These are phyloP conservation scores for Dicyrtomina minuta DNA, from an alignment of 2,888 invertebrate species.

Conservation along the genomic window DNA sequence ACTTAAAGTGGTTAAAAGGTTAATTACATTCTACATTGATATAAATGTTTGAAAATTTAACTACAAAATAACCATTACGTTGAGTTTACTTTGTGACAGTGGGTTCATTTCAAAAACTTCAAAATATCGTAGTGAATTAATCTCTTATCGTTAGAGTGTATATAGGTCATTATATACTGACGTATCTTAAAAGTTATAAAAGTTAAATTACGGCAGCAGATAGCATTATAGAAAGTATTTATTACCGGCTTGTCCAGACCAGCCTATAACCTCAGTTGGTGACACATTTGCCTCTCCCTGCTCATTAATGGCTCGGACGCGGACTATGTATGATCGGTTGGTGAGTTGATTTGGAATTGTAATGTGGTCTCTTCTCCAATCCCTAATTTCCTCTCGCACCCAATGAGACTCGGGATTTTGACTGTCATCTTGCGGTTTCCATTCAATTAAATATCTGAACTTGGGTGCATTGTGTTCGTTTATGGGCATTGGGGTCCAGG, in stretches of 20 bases:
- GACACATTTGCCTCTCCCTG: conserved; percentile 80
- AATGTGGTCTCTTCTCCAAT: conserved; percentile 76
- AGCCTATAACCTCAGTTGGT: conserved; percentile 78
- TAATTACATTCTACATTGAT: too few species aligned
- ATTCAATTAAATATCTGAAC: conserved; percentile 88
- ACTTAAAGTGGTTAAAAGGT: too few species aligned
- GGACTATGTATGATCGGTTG: conserved; percentile 84
- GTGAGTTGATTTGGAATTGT: conserved; percentile 79
- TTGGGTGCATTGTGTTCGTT: conserved; percentile 94
- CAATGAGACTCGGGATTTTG: conserved; percentile 71
- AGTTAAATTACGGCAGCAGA: too few species aligned
- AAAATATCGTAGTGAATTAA: too few species aligned
- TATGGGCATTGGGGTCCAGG: too few species aligned
- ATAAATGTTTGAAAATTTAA: too few species aligned
- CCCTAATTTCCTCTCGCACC: conserved; percentile 70
- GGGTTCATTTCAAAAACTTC: conserved; percentile 73
- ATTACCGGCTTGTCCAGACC: conserved; percentile 87
- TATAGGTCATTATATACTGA: too few species aligned
- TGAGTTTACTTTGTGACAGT: too few species aligned
- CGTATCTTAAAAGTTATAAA: too few species aligned
- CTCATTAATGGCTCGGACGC: conserved; percentile 87
- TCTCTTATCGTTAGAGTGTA: too few species aligned
- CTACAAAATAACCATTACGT: too few species aligned
- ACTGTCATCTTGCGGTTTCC: conserved; percentile 70
- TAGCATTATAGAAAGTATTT: too few species aligned